Conservation (phyloP, 1,140 invertebrate genomes). For the Brachystomella parvula region DNA sequence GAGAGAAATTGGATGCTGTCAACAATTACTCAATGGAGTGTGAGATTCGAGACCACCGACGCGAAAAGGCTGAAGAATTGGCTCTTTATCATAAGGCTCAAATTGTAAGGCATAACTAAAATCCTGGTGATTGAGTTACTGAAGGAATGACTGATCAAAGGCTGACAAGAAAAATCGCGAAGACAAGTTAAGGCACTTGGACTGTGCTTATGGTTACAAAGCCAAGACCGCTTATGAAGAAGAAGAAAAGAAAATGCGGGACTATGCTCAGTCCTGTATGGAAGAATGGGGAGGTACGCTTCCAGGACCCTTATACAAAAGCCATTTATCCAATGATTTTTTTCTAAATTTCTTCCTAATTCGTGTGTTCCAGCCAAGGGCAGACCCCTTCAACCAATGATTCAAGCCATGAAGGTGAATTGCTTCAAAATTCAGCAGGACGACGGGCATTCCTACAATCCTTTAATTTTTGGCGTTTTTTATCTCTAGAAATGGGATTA, state of each 20-base stretch:
- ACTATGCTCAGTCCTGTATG: conserved; percentile 28
- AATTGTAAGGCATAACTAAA: conserved; percentile 14
- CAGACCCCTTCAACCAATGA: conserved; percentile 22
- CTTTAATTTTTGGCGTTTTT: background rate
- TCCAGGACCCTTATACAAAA: no score
- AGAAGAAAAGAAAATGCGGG: conserved; percentile 31
- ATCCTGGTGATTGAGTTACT: background rate
- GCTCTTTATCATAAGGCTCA: conserved; percentile 18
- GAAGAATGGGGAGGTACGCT: conserved; percentile 32
- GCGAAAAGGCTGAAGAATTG: conserved; percentile 24
- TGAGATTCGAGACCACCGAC: conserved; percentile 11
- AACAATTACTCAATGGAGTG: conserved; percentile 29
- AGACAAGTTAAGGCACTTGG: conserved; percentile 12
- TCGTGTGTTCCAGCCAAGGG: conserved; percentile 26
- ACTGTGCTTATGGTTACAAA: conserved; percentile 22
- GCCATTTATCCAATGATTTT: no score
- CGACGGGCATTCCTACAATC: conserved; percentile 7
- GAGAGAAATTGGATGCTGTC: conserved; percentile 16
- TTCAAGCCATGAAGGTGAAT: conserved; percentile 32
- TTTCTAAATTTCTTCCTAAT: no score
- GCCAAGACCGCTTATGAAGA: conserved; percentile 20
- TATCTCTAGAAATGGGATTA: conserved; percentile 33
- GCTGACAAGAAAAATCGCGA: conserved; percentile 23
- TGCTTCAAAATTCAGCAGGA: conserved; percentile 8
- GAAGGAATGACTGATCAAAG: conserved; percentile 2